These are phyloP conservation scores for Columba guinea DNA, from an alignment of 2,797 vertebrate species.

Conservation along the genomic window DNA sequence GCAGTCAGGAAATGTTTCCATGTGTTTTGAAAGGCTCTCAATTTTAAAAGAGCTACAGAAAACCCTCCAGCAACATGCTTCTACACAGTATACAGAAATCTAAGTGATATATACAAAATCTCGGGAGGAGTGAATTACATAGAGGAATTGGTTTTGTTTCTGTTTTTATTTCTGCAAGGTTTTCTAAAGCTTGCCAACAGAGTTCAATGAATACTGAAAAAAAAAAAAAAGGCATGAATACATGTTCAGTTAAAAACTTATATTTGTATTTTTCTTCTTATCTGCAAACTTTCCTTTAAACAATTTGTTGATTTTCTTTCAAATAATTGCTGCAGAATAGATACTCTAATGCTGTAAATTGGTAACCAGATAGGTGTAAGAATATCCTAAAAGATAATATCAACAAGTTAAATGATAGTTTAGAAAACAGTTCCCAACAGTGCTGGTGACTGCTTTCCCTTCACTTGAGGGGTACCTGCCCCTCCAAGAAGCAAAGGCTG, in stretches of 20 bases:
- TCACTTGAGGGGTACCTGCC: background rate
- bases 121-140: background rate
- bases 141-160: background rate
- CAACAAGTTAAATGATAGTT: background rate
- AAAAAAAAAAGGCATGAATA: background rate
- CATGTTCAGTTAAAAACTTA: background rate
- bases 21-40: background rate
- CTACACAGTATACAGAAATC: background rate
- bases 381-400: background rate
- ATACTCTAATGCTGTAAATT: background rate
- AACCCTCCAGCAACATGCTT: background rate
- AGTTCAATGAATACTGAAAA: background rate
- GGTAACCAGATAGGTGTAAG: background rate
- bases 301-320: background rate
- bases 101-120: background rate
- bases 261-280: background rate
- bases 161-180: background rate
- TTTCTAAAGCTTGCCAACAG: background rate
- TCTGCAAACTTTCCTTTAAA: background rate
- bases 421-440: background rate
- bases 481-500: background rate
- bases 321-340: background rate
- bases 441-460: background rate
- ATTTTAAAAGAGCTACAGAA: background rate
- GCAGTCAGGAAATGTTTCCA: background rate